Evolutionary conservation across 2,888 invertebrate species (phyloP).

Genomic region (Drosophila meridiana): DNA sequence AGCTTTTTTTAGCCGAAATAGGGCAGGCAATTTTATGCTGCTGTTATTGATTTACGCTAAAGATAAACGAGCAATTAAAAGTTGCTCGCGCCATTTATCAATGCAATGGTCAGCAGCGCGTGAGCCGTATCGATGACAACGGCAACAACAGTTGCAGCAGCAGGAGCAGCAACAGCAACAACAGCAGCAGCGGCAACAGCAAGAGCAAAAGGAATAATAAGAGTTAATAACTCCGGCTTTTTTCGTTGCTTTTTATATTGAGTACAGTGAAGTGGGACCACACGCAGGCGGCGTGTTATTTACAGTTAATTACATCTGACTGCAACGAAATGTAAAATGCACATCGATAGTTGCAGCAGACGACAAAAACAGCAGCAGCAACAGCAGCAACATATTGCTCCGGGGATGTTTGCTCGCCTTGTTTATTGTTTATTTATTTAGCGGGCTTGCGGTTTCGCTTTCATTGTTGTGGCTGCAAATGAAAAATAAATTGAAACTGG

Average conservation of each 20-base stretch:
- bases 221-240: slow-evolving; percentile 51
- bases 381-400: slow-evolving; percentile 34
- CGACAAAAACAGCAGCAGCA: slow-evolving; percentile 35
- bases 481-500: slow-evolving; percentile 78
- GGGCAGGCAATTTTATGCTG: slow-evolving; percentile 14
- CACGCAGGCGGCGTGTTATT: slow-evolving; percentile 70
- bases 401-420: slow-evolving; percentile 23
- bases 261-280: slow-evolving; percentile 51
- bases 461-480: slow-evolving; percentile 68
- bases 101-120: slow-evolving; percentile 45
- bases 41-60: slow-evolving; percentile 46
- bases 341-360: slow-evolving; percentile 70
- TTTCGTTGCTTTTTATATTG: slow-evolving; percentile 51
- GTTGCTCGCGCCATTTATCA: slow-evolving; percentile 62
- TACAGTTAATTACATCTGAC: slow-evolving; percentile 78
- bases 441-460: slow-evolving; percentile 68
- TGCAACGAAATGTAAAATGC: slow-evolving; percentile 70
- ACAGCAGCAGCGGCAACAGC: slow-evolving; percentile 13
- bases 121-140: slow-evolving; percentile 57
- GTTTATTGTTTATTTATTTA: slow-evolving; percentile 55
- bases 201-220: slow-evolving; percentile 43
- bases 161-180: slow-evolving; percentile 22
- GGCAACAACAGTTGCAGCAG: slow-evolving; percentile 20
- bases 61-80: slow-evolving; percentile 59
- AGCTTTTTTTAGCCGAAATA: slow-evolving; percentile 22